phyloP scores from a whole-genome alignment of 2,888 invertebrate species.

The Galerucella calmariensis region DNA sequence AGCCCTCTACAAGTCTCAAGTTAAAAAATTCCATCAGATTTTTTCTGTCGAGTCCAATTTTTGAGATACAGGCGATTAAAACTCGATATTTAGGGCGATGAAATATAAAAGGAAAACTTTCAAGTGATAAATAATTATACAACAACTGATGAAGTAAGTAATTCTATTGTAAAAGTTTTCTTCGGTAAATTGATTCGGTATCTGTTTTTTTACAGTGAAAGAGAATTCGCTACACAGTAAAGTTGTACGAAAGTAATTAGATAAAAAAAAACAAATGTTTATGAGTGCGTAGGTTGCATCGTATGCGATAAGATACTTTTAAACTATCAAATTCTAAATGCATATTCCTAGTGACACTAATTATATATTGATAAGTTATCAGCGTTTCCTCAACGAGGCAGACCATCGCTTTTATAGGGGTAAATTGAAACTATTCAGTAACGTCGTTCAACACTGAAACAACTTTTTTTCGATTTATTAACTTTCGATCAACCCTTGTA shows the following conservation, averaged over 20 bases:
- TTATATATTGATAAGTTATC: conserved; percentile 53
- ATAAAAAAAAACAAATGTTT: conserved; percentile 51
- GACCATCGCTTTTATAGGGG: conserved; percentile 3
- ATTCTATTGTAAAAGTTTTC: not conserved
- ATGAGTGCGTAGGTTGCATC: conserved; percentile 54
- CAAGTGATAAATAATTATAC: too few relatives aligned
- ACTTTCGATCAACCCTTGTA: too few relatives aligned
- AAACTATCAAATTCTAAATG: conserved; percentile 51
- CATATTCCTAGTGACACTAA: conserved; percentile 54
- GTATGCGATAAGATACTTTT: conserved; percentile 51
- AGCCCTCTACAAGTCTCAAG: too few relatives aligned
- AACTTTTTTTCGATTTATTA: too few relatives aligned
- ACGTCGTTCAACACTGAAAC: too few relatives aligned
- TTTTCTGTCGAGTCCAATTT: too few relatives aligned
- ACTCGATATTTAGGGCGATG: too few relatives aligned
- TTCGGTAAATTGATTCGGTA: not conserved
- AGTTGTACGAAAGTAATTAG: conserved; percentile 33
- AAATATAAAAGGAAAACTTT: too few relatives aligned
- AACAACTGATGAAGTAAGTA: too few relatives aligned
- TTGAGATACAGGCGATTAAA: too few relatives aligned
- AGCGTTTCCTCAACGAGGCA: conserved; percentile 46
- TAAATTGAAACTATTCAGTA: too few relatives aligned
- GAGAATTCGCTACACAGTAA: conserved; percentile 35
- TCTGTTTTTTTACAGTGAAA: not conserved
- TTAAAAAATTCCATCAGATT: too few relatives aligned